Evolutionary conservation across 2,113 vertebrate genomes (phyloP), one percentile per base, ranked within the genome.

Genomic region (Pimephales promelas): DNA sequence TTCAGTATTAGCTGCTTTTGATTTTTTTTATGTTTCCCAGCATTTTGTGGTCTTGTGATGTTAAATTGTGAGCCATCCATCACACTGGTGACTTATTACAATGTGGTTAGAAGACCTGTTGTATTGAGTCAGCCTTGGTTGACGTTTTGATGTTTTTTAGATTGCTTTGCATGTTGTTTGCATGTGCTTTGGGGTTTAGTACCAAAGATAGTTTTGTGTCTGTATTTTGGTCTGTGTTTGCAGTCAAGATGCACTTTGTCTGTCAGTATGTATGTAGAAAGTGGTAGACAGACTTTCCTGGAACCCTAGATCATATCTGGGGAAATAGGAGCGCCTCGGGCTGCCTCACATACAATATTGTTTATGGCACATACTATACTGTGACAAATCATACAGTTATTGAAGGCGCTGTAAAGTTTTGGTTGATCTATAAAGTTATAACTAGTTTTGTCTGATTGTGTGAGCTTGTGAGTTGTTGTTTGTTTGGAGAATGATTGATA

Each of bases 281-380:
- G 73, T 83, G 79, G 85, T 91, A 85, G 88, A 90, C 90, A 36
- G 61, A 85, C 80, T 91, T 90, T 90, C 91, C 81, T 88, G 90
- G 88, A 91, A 79, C 49, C 40, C n/a, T 49, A 2, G 59, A 47
- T 79, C 43, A 47, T 43, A 49, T n/a, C 13, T 61, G 36, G n/a
- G 47, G 22, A 34, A n/a, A 45, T 36, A 45, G 36, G 10, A 31
- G 22, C 0, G 36, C 43, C 40, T 80, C 10, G 34, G 59, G 61
- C 61, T 66, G 20, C 49, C 59, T 79, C 59, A 28, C 61, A 52
- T 47, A 16, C 26, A 80, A 26, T 64, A 62, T 52, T 80, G 26
- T 64, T 64, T 8, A 47, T 13, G 18, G 24, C 56, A 52, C 43
- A 20, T 62, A 8, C 54, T 31, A n/a, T 66, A 31, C 10, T 31